Evolutionary conservation across 2,797 vertebrate genomes (phyloP), one percentile per base, ranked within the genome.

Genomic region (Brachyrhaphis roseni): DNA sequence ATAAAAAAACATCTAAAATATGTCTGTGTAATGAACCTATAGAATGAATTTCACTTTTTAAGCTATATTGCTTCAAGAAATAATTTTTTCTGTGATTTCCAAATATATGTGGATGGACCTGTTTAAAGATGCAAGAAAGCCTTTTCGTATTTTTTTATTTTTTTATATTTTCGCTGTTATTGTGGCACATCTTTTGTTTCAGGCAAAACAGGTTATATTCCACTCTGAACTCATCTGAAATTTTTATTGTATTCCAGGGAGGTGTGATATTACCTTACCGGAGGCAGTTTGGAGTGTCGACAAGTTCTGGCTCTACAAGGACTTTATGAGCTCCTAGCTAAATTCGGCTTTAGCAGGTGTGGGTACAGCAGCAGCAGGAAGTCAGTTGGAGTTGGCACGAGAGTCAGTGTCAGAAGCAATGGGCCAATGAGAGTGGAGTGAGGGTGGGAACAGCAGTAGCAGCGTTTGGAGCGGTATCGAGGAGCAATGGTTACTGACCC

Each of bases 401-500:
- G 78, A 85, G 84, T 80, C 81, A 74, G 87, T 87, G 87, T 92
- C 88, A 89, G 91, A 78, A 92, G 91, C 88, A 59, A 92, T 92
- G 91, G 88, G 91, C 92, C 92, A 85, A 92, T 94, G 93, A 86
- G 84, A 90, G 93, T 83, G 66, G 87, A 87, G 90, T 91, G 91
- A 89, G 88, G 79, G 91, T 86, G 91, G 86, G 83, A 85, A 77
- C 59, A 88, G 90, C 87, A 89, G 78, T 70, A 88, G 90, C 87
- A 89, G 90, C 83, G 28, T 85, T 85, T 77, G 79, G 81, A 90
- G 90, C 90, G 12, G 82, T 78, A 87, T 90, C 82, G 90, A 86
- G 85, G 89, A 92, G 91, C 89, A 85, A 90, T 49, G 95, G 96
- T 98, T 95, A 99, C 96, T 94, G 97, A 99, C 95, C 96, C 95